Base-by-base conservation (phyloP, 1,140 invertebrate genomes). In the Laupala kohalensis region DNA sequence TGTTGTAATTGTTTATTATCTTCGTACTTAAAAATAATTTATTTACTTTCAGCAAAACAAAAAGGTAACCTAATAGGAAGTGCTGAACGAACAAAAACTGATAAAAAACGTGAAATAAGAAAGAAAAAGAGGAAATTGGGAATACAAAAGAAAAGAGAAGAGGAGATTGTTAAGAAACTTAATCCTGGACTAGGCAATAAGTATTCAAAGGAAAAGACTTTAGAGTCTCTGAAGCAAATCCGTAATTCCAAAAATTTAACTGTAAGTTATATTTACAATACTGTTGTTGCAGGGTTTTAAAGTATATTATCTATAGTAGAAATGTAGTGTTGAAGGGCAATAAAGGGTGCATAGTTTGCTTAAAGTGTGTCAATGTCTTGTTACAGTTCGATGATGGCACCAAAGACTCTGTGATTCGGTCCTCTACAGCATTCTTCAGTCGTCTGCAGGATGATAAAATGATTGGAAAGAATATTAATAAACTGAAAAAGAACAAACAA, bases 41-140 rank as follows among this genome's bases (percentile, higher is more conserved):
- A 12, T 9, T 66, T 68, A 28, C 19, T 71, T 25, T 3, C 77
- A 88, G 88, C 80, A 26, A 94, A 92, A 83, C 79, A 81, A n/a
- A 92, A 89, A 77, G 91, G 91, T 66, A 89, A 92, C 68, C 71
- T 93, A 0, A 88, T 93, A 75, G 92, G 90, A 30, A 89, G 90
- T 80, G 84, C 86, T 28, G 96, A 98, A 82, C 86, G 89, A 77
- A 89, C 89, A 0, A 82, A 85, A 29, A 95, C 95, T 0, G 96
- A 98, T 80, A 95, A 89, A 81, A 96, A 96, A 75, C 86, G 95
- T 63, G 92, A 93, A 76, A 84, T 94, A 74, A 85, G 95, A 70
- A 87, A 89, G 76, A 98, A 97, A 82, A 79, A 78, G 62, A 78
- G 83, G 53, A n/a, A n/a, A n/a, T n/a, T n/a, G n/a, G n/a, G n/a